Base-by-base conservation (phyloP, 2,888 invertebrate species). In the Melanotus villosus region DNA sequence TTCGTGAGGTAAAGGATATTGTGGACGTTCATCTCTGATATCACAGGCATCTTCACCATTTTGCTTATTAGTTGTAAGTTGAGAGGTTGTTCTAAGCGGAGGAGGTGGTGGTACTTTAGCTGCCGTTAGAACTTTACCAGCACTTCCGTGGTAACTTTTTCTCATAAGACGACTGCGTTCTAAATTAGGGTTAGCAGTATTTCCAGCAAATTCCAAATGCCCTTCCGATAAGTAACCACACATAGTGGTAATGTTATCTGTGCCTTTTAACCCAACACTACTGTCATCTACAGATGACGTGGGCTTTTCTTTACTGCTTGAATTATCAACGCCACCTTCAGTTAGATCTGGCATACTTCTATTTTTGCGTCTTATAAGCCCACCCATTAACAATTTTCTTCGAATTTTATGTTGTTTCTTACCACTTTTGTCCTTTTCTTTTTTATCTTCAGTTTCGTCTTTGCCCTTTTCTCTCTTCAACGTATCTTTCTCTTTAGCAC, bases 341-440 rank as follows among this genome's bases (percentile, higher is more conserved):
- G 96, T 92, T 54, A 96, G 86, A 85, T 96, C 96, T 0, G 96
- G 96, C 94, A 96, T 94, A 63, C 95, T 95, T 74, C 96, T 88
- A 81, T 96, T 96, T 82, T 96, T 96, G 26, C 96, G 87, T 70
- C 93, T 89, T 59, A 96, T 95, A 59, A 96, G 85, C 1, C 96
- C 96, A 10, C 96, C 96, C 95, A 96, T 96, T 5, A 96, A 81
- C 1, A 96, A 83, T 83, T 96, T 96, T 78, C 96, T 87, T 23
- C 96, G 87, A 47, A 96, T 94, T 85, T 96, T 96, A 80, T 96
- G 96, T 81, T 96, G 96, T 76, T 96, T 96, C 80, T 96, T 96
- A 56, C 91, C 91, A 66, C 93, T 93, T 80, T 92, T 90, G 58
- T 83, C 82, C 54, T 76, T 77, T 36, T 89, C 87, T 76, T 91